Conservation (phyloP, 2,113 vertebrate species). For the Chrysemys picta region DNA sequence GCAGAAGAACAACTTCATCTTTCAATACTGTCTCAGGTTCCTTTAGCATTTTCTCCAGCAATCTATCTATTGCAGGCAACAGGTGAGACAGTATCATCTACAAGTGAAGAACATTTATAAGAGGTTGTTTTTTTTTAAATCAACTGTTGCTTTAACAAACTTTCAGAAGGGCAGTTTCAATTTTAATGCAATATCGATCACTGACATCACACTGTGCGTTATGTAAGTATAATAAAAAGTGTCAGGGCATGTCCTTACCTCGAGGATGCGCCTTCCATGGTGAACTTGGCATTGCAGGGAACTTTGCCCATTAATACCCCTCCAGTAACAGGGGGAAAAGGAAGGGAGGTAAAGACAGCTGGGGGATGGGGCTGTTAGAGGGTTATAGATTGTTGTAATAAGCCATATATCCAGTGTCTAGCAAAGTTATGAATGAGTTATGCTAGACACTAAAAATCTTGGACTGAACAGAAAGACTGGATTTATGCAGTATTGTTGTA, state of each 20-base stretch:
- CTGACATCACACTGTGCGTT: accelerated
- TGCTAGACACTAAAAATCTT: neutral
- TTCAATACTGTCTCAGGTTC: conserved; percentile 78
- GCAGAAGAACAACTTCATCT: conserved; percentile 84
- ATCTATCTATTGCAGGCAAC: conserved; percentile 82
- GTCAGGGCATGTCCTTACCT: neutral
- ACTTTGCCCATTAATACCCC: neutral
- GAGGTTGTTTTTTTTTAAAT: neutral
- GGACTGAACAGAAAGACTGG: neutral
- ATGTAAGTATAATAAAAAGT: too few relatives aligned
- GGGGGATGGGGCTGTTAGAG: neutral
- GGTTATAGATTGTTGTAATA: neutral
- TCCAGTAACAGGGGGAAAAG: neutral
- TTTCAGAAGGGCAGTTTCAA: neutral
- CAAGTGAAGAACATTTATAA: neutral
- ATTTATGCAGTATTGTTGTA: neutral
- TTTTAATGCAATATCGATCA: neutral
- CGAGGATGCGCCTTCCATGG: neutral
- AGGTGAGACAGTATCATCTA: conserved; percentile 85
- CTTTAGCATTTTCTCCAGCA: conserved; percentile 83
- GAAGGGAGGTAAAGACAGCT: neutral
- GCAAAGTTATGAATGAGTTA: neutral
- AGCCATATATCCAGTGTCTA: neutral
- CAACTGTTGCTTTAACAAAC: neutral
- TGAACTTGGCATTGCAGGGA: neutral